Percentiles rank a stretch among this genome's conserved stretches.
Evolutionary conservation across 2,113 vertebrate species (phyloP).

Genomic region (Oryzias woworae): DNA sequence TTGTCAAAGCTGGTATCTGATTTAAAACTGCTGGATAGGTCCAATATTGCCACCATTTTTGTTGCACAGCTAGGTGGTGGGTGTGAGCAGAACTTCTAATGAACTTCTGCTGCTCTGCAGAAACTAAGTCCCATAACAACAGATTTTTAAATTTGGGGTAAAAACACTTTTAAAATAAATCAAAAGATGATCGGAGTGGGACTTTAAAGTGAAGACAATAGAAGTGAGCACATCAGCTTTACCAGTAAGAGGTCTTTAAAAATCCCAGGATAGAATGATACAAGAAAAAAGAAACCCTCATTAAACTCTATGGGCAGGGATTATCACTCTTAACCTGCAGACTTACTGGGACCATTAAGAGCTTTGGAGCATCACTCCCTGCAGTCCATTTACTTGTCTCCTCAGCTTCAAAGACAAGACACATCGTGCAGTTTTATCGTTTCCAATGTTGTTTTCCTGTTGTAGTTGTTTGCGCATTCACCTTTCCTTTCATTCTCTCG

Average conservation of each 20-base stretch:
- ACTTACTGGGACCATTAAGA: slow-evolving; percentile 45
- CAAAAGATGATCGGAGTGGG: no score
- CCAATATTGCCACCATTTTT: no score
- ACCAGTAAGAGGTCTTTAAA: slow-evolving; percentile 32
- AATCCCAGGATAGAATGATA: slow-evolving; percentile 36
- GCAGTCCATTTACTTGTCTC: slow-evolving; percentile 37
- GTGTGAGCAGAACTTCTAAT: no score
- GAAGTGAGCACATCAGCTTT: slow-evolving; percentile 16
- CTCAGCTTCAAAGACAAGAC: slow-evolving; percentile 34
- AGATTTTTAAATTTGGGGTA: no score
- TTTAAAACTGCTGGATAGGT: no score
- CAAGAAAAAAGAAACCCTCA: slow-evolving; percentile 46
- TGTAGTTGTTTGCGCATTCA: slow-evolving; percentile 50
- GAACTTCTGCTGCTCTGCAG: no score
- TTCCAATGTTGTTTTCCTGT: slow-evolving; percentile 48
- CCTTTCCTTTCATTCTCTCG: slow-evolving; percentile 30
- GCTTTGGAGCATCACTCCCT: slow-evolving; percentile 45
- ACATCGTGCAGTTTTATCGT: slow-evolving; percentile 44
- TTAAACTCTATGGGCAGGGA: slow-evolving; percentile 39
- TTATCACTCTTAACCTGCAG: slow-evolving; percentile 46
- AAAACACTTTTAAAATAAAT: no score
- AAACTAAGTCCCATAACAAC: no score
- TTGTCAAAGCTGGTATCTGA: no score
- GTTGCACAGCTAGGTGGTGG: no score
- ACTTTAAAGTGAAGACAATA: slow-evolving; percentile 9